phyloP scores from a whole-genome alignment of 2,113 vertebrate species.

The Hemicordylus capensis region DNA sequence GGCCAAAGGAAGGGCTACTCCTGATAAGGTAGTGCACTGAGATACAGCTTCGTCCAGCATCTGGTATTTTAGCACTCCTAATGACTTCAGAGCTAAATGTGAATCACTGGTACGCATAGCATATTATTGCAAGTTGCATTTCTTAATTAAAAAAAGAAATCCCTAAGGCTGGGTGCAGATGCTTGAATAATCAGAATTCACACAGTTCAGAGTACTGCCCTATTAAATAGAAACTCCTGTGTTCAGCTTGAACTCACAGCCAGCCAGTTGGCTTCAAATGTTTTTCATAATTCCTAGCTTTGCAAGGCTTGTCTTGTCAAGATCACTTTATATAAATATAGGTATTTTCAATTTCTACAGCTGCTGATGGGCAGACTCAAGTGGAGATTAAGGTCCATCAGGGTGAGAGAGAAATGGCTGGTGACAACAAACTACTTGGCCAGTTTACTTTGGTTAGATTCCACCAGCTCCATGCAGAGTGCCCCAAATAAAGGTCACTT shows the following conservation, averaged over 20 bases:
- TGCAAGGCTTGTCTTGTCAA: not conserved
- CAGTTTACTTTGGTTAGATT: constrained; percentile 94
- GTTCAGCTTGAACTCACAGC: not conserved
- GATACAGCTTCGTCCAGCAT: not conserved
- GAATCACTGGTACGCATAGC: not conserved
- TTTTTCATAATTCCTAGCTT: not conserved
- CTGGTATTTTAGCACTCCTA: not conserved
- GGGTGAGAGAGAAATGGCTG: constrained; percentile 96
- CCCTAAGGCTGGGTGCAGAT: not conserved
- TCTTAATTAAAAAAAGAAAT: not conserved
- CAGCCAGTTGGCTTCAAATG: not conserved
- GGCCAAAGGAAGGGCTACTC: too few relatives aligned
- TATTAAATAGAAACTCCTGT: not conserved
- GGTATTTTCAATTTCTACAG: constrained; percentile 90
- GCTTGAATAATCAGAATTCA: constrained; percentile 25
- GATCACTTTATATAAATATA: not conserved
- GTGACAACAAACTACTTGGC: constrained; percentile 95
- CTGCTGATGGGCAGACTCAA: constrained; percentile 97
- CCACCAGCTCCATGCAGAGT: constrained; percentile 93
- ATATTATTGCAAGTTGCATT: not conserved
- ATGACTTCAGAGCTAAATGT: constrained; percentile 1
- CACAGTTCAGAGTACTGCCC: not conserved
- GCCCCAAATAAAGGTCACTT: constrained; percentile 97
- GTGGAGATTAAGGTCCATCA: constrained; percentile 99
- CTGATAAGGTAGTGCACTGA: not conserved